These are phyloP conservation scores for Achlya flavicornis DNA, from an alignment of 2,888 invertebrate genomes.

Conservation along the genomic window DNA sequence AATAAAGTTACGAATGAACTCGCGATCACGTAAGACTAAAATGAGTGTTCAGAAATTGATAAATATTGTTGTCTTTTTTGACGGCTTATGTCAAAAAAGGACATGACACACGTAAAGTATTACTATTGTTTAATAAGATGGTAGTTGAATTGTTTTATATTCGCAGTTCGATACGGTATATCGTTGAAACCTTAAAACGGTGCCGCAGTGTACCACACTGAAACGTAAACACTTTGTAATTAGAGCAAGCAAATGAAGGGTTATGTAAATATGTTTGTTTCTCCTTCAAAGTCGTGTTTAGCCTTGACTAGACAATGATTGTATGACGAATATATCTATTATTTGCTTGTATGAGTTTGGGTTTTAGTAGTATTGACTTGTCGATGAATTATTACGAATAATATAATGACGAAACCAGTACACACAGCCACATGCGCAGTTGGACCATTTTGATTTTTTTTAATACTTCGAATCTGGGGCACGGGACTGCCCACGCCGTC, in stretches of 20 bases:
- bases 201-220: background rate
- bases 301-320: background rate
- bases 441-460: no score
- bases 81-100: no score
- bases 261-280: slow-evolving; percentile 18
- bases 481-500: no score
- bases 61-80: no score
- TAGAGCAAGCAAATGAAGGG: slow-evolving; percentile 30
- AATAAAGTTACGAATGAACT: no score
- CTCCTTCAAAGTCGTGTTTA: background rate
- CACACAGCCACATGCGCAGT: no score
- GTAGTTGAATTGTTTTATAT: background rate
- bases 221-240: slow-evolving; percentile 25
- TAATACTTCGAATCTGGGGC: no score
- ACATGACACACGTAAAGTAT: no score
- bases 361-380: background rate
- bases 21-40: no score
- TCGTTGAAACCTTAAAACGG: background rate
- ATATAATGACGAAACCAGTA: background rate
- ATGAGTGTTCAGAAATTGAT: no score
- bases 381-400: background rate
- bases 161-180: background rate
- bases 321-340: background rate
- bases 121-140: no score
- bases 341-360: background rate